These are phyloP conservation scores for Chymomyza amoena DNA, from an alignment of 2,888 invertebrate species.

Conservation along the genomic window DNA sequence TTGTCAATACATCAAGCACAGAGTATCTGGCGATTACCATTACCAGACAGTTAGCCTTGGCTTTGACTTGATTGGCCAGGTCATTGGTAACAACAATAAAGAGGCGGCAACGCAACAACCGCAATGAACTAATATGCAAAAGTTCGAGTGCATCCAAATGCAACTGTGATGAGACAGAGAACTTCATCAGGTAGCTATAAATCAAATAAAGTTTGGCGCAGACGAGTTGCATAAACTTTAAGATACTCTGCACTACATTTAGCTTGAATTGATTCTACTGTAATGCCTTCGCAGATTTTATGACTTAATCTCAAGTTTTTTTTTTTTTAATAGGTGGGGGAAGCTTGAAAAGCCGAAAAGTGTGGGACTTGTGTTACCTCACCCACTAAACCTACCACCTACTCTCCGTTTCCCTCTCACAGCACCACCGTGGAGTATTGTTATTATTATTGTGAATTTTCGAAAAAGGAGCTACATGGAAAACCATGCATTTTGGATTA, in stretches of 20 bases:
- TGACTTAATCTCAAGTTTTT: no score
- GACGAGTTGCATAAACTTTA: background rate
- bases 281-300: no score
- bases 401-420: no score
- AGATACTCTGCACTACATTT: background rate
- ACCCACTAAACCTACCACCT: no score
- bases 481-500: no score
- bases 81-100: background rate
- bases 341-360: no score
- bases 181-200: background rate
- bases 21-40: constrained; percentile 63
- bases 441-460: no score
- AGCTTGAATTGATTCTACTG: no score
- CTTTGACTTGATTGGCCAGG: background rate
- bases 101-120: background rate
- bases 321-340: no score
- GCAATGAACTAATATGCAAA: background rate
- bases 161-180: background rate
- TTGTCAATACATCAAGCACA: constrained; percentile 68
- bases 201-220: background rate
- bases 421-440: no score
- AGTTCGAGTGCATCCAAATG: background rate
- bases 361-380: no score
- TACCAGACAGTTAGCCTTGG: background rate
- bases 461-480: no score